Evolutionary conservation across 2,113 vertebrate species (phyloP).

Genomic region (Nicator chloris): DNA sequence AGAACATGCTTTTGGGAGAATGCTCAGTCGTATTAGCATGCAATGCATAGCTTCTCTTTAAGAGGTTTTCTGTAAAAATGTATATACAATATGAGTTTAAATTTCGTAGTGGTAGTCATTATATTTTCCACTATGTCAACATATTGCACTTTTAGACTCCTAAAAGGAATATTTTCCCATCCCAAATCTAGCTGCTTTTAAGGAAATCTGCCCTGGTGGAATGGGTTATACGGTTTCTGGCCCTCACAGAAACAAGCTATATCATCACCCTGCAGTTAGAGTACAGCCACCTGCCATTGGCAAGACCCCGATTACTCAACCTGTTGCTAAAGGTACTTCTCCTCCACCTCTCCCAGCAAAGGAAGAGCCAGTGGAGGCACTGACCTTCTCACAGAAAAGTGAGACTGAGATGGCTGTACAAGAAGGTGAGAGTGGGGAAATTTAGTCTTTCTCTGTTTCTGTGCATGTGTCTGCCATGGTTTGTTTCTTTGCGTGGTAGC

Average conservation of each 20-base stretch:
- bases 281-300: constrained; percentile 78
- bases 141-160: constrained; percentile 79
- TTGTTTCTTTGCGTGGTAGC: neutral
- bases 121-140: constrained; percentile 80
- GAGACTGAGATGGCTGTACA: constrained; percentile 75
- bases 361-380: constrained; percentile 88
- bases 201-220: constrained; percentile 98
- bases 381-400: constrained; percentile 83
- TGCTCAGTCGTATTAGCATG: constrained; percentile 26
- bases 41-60: constrained; percentile 28
- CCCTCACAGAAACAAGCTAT: constrained; percentile 84
- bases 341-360: constrained; percentile 86
- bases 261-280: constrained; percentile 84
- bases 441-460: constrained; percentile 12
- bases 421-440: constrained; percentile 76
- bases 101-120: constrained; percentile 69
- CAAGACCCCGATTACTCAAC: constrained; percentile 81
- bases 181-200: constrained; percentile 90
- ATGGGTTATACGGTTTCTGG: constrained; percentile 98
- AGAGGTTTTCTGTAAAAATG: constrained; percentile 8
- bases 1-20: constrained; percentile 6
- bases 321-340: constrained; percentile 82
- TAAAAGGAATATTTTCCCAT: constrained; percentile 83
- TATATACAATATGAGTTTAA: constrained; percentile 35
- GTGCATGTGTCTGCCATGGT: constrained; percentile 17